Conservation (phyloP, 2,113 vertebrate genomes). For the Aythya baeri region DNA sequence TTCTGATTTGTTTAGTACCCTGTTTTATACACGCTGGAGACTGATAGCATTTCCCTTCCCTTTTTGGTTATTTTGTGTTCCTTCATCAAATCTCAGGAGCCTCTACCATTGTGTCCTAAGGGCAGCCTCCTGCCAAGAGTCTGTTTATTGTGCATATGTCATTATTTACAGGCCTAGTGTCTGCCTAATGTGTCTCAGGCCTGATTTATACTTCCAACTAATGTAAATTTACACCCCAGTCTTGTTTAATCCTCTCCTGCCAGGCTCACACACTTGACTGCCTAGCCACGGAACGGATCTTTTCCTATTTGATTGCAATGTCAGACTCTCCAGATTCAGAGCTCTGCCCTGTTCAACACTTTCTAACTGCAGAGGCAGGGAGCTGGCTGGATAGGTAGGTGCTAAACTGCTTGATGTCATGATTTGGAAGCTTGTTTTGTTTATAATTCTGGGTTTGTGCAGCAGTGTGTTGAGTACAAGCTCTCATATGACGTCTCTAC, state of each 20-base stretch:
- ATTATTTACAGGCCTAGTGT: neutral
- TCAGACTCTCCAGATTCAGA: neutral
- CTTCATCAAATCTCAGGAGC: neutral
- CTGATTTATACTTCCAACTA: neutral
- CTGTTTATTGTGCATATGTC: neutral
- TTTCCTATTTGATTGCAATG: neutral
- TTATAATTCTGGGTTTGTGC: neutral
- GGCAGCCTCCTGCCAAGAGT: neutral
- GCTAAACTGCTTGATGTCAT: neutral
- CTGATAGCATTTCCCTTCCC: neutral
- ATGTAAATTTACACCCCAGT: neutral
- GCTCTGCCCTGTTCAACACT: neutral
- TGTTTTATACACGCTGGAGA: neutral
- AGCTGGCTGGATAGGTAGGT: neutral
- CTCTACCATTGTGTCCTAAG: neutral
- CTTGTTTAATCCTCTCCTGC: neutral
- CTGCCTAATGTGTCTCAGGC: neutral
- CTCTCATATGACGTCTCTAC: neutral
- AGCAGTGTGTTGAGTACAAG: neutral
- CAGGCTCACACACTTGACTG: neutral
- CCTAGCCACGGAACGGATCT: neutral
- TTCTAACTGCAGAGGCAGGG: neutral
- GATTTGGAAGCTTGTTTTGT: neutral
- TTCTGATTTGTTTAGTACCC: conserved; percentile 27
- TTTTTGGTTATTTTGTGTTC: neutral